These are phyloP conservation scores for Parasteatoda lunata DNA, from an alignment of 2,888 invertebrate genomes.

Conservation along the genomic window DNA sequence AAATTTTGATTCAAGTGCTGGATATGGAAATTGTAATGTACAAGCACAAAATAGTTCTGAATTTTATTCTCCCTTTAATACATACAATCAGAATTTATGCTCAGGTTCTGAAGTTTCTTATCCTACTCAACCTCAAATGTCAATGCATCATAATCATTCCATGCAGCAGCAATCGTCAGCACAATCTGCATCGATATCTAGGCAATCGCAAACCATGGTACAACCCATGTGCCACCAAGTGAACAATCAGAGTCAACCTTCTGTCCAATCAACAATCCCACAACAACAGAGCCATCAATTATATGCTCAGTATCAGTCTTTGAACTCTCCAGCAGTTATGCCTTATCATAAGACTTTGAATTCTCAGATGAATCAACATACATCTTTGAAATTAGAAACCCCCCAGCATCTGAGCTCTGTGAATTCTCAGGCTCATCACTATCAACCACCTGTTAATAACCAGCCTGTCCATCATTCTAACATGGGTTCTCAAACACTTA, in stretches of 20 bases:
- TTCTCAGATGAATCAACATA: neutral
- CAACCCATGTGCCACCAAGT: neutral
- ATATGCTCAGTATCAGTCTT: neutral
- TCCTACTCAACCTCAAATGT: neutral
- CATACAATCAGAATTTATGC: constrained; percentile 1
- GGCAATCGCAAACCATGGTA: neutral
- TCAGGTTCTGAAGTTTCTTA: constrained; percentile 35
- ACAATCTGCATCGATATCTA: neutral
- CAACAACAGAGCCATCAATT: neutral
- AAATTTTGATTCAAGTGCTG: neutral
- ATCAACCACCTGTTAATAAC: neutral
- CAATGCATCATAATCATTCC: neutral
- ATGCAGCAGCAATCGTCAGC: neutral
- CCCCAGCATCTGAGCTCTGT: neutral
- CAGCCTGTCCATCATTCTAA: neutral
- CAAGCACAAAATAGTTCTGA: neutral
- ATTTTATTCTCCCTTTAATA: constrained; percentile 8
- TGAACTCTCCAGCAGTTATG: no score
- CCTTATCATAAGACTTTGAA: neutral
- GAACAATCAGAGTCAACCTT: neutral
- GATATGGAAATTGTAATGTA: neutral
- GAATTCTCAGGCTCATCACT: neutral
- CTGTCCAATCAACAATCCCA: neutral
- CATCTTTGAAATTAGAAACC: no score
- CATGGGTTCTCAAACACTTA: neutral